A percentile compares a stretch with the other conserved stretches of the same genome.
phyloP scores from a whole-genome alignment of 2,113 vertebrate genomes.

The Myrmophylax atrothorax region DNA sequence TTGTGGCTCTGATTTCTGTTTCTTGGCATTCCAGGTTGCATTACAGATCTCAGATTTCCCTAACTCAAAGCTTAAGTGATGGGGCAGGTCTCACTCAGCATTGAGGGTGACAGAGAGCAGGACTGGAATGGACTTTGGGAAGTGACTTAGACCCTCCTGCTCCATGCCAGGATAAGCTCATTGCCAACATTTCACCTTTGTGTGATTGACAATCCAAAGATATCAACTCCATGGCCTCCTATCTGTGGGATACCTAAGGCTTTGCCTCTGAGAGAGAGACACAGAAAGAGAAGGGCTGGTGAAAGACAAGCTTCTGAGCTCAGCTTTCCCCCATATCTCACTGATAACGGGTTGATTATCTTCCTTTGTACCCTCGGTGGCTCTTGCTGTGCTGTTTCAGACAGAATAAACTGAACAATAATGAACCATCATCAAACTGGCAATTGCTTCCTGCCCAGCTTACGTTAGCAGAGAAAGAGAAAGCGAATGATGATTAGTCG shows the following conservation, averaged over 20 bases:
- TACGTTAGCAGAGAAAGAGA: conserved; percentile 44
- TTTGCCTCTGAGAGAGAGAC: not conserved
- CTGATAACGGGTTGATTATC: not conserved
- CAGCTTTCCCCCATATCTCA: not conserved
- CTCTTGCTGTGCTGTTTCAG: conserved; percentile 33
- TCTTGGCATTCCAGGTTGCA: not conserved
- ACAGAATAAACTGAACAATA: conserved; percentile 18
- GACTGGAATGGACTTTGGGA: not conserved
- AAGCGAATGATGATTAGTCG: conserved; percentile 56
- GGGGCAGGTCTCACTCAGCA: not conserved
- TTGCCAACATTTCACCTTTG: not conserved
- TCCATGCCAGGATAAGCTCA: not conserved
- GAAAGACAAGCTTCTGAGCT: not conserved
- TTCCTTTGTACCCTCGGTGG: conserved; percentile 17
- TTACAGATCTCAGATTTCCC: not conserved
- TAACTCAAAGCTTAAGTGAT: not conserved
- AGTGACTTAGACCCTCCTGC: not conserved
- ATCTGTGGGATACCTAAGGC: not conserved
- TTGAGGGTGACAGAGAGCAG: not conserved
- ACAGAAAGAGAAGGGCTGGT: not conserved
- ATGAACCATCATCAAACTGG: conserved; percentile 31
- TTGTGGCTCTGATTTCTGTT: not conserved
- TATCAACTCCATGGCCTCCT: not conserved
- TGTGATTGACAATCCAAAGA: not conserved
- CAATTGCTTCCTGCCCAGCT: conserved; percentile 57